Conservation (phyloP, 2,113 vertebrate genomes). For the Ifrita kowaldi region DNA sequence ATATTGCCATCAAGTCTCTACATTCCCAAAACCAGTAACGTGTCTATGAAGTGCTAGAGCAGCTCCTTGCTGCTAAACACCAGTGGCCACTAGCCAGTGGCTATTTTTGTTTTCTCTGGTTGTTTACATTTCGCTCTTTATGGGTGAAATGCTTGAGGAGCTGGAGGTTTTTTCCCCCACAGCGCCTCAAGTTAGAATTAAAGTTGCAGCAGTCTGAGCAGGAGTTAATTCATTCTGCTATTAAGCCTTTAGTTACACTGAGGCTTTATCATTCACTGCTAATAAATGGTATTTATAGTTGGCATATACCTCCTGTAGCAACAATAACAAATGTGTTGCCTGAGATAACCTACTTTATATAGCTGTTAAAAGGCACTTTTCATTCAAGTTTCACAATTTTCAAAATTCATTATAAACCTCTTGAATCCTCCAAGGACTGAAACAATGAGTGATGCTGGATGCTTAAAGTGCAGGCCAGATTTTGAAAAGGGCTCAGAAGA, state of each 20-base stretch:
- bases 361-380: constrained; percentile 43
- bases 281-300: constrained; percentile 59
- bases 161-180: background rate
- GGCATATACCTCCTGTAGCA: constrained; percentile 61
- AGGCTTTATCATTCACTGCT: constrained; percentile 52
- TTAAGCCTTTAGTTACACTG: constrained; percentile 61
- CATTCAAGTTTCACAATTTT: constrained; percentile 44
- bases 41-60: background rate
- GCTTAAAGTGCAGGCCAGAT: background rate
- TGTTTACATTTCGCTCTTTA: background rate
- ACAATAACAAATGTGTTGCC: constrained; percentile 64
- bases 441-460: constrained; percentile 18
- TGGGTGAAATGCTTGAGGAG: background rate
- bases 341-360: constrained; percentile 63
- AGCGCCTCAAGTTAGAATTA: constrained; percentile 60
- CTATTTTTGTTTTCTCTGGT: background rate
- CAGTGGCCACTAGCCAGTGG: background rate
- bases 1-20: background rate
- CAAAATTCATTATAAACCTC: constrained; percentile 60
- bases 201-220: constrained; percentile 46
- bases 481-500: constrained; percentile 16
- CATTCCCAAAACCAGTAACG: background rate
- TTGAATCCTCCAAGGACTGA: constrained; percentile 49
- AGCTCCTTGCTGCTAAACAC: background rate
- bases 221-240: constrained; percentile 68